Base-by-base conservation (phyloP, 2,797 vertebrate genomes). In the Galagoides demidoff region DNA sequence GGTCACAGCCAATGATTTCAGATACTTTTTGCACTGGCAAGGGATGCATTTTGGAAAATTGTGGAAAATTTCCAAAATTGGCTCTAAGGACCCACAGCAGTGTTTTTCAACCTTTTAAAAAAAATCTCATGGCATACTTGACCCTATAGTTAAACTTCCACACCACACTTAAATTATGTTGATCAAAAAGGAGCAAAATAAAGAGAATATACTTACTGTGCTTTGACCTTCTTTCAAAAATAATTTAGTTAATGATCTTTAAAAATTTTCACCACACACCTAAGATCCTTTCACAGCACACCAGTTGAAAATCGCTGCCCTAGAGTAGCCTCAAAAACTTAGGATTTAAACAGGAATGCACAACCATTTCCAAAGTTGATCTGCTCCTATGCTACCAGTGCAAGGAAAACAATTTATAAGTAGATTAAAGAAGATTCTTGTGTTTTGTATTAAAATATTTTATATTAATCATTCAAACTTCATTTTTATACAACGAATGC, bases 391-490 rank as follows among this genome's bases (percentile, higher is more conserved):
- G 66, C 68, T 9, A 71, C 29, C 68, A 9, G 11, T 5, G 9
- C 9, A 9, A 85, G n/a, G 43, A 92, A 86, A 13, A 79, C 16
- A 23, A 29, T 14, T 13, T 23, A 94, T 63, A 37, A 73, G 78
- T 83, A n/a, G 64, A 66, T 8, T 52, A 78, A 70, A 89, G 57
- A 43, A 37, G 27, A 64, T 59, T 79, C n/a, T 43, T 0, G 16
- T 29, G 45, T 90, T 97, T 97, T 81, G 63, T 66, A 97, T 97
- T 95, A 9, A 96, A 93, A 29, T 91, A 95, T 45, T 97, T 96
- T 94, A 96, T 45, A 86, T 95, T 95, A 97, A 87, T 97, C 95
- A 96, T 96, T 96, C 97, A 96, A 97, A 96, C 64, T 68, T 97
- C 89, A 59, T 23, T 95, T 95, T 94, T 77, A 92, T 88, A 93